phyloP scores from a whole-genome alignment of 2,797 vertebrate species.

The Pipistrellus kuhlii region DNA sequence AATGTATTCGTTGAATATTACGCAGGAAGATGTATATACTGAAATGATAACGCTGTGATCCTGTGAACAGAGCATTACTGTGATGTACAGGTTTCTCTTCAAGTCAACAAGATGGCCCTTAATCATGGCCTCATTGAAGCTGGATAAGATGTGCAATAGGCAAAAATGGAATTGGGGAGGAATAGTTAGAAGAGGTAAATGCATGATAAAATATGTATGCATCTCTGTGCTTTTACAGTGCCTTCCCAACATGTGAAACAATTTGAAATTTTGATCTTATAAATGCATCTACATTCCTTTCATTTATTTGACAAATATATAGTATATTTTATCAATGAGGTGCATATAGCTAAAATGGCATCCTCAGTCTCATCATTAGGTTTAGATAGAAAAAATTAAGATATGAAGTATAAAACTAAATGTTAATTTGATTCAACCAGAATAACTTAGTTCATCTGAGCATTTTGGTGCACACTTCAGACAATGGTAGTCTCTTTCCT shows the following conservation, averaged over 20 bases:
- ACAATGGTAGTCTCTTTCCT: not conserved
- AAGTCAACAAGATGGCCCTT: not conserved
- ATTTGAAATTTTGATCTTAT: not conserved
- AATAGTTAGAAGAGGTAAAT: not conserved
- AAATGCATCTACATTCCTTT: not conserved
- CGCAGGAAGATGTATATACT: not conserved
- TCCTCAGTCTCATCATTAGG: not conserved
- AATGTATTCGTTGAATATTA: not conserved
- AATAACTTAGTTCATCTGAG: not conserved
- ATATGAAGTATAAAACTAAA: not conserved
- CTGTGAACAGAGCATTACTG: not conserved
- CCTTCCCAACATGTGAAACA: not conserved
- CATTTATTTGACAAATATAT: too few relatives aligned
- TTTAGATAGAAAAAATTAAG: not conserved
- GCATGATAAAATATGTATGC: not conserved
- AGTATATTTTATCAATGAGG: not conserved
- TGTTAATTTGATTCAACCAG: not conserved
- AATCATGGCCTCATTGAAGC: not conserved
- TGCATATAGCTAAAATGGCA: not conserved
- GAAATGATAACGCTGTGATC: not conserved
- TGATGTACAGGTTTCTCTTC: constrained; percentile 21
- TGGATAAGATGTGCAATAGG: not conserved
- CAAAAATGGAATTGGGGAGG: not conserved
- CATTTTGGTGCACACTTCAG: not conserved
- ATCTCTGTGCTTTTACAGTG: not conserved